phyloP scores from a whole-genome alignment of 2,888 invertebrate species.

The Trypoxylon attenuatum region DNA sequence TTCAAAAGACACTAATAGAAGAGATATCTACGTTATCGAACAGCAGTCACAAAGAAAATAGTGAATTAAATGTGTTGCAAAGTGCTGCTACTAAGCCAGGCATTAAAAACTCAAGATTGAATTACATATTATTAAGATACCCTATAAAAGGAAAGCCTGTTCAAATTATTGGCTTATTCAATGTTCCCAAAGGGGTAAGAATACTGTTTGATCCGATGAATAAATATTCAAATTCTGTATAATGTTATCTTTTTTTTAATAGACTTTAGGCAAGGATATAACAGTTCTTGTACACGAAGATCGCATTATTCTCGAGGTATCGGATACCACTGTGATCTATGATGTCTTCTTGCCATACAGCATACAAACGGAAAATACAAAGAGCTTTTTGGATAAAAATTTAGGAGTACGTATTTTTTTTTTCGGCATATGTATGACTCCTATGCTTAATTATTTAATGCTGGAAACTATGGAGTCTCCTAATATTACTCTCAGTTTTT shows the following conservation, averaged over 20 bases:
- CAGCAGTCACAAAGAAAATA: neutral
- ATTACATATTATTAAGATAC: slow-evolving; percentile 70
- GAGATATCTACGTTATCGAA: slow-evolving; percentile 74
- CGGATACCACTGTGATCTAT: slow-evolving; percentile 78
- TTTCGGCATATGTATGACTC: too few species aligned
- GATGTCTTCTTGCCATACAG: slow-evolving; percentile 83
- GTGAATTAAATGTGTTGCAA: neutral
- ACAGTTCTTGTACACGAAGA: slow-evolving; percentile 85
- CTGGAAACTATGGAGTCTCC: too few species aligned
- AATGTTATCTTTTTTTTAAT: neutral
- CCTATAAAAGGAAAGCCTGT: slow-evolving; percentile 77
- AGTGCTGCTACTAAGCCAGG: too few species aligned
- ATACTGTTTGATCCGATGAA: neutral
- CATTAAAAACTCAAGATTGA: slow-evolving; percentile 8
- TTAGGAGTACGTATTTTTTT: slow-evolving; percentile 76
- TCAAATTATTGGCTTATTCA: slow-evolving; percentile 79
- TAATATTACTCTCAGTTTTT: too few species aligned
- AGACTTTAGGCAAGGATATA: slow-evolving; percentile 73
- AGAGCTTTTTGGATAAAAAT: slow-evolving; percentile 76
- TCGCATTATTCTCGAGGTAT: slow-evolving; percentile 82
- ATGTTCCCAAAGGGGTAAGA: slow-evolving; percentile 73
- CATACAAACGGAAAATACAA: slow-evolving; percentile 78
- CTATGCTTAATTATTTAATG: too few species aligned
- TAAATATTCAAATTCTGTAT: neutral
- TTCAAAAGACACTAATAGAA: slow-evolving; percentile 77